Evolutionary conservation across 2,888 invertebrate genomes (phyloP), one percentile per base, ranked within the genome.

Genomic region (Agrochola lychnidis): DNA sequence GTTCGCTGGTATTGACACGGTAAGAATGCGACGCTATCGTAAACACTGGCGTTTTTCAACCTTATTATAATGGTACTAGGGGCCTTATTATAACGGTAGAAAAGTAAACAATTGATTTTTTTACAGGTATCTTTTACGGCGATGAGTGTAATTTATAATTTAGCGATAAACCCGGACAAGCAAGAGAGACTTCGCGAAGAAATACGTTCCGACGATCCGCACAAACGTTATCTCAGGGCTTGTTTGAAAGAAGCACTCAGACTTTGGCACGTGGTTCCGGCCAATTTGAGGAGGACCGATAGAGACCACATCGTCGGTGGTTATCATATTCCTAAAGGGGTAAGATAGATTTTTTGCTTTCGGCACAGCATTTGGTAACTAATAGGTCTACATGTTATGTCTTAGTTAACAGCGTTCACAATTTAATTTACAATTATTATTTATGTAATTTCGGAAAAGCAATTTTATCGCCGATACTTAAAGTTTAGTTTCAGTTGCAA

Each of bases 1-100:
- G 48, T 94, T 97, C 67, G 98, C 98, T 64, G 98, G 98, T 75
- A 97, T 98, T 59, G 98, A 98, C 90, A 98, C 98, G 73, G 98
- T 98, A 94, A 95, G 87, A 45, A 42, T 10, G 19, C 14, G 4
- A 61, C 4, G 9, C 30, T 6, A n/a, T 30, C 7, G 19, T 4
- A 14, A 19, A 1, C 16, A n/a, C 30, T 36, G 22, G 22, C 14
- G 4, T 22, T 30, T 70, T 19, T 73, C n/a, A 73, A 69, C 36
- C 19, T n/a, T 57, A 62, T 30, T 2, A 19, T 19, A 56, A 71
- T 10, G 0, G 0, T 0, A 51, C 14, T 51, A 51, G 9, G 5
- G 36, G 16, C 10, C 0, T 36, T 67, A 36, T 51, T 36, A 42
- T 16, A 69, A 69, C 2, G 22, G 22, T 56, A 6, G 62, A 72